Percentiles rank a stretch among this genome's conserved stretches.
These are phyloP conservation scores for Clarias pachynema DNA, from an alignment of 2,797 vertebrate genomes.

Conservation along the genomic window DNA sequence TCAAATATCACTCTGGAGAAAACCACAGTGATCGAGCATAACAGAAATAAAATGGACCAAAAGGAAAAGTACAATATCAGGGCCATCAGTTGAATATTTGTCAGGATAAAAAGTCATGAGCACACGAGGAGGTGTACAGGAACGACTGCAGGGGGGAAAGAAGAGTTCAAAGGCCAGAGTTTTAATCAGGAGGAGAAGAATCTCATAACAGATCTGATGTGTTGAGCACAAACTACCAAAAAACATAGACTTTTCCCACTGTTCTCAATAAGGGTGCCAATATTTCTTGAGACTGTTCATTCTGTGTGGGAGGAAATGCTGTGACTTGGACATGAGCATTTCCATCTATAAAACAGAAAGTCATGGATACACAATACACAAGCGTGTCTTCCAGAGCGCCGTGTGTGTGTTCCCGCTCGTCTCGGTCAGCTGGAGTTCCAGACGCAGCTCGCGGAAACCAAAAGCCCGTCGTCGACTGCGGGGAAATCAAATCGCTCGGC, in stretches of 20 bases:
- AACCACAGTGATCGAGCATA: background rate
- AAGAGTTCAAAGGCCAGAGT: background rate
- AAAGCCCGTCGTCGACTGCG: constrained; percentile 40
- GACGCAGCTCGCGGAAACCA: constrained; percentile 6
- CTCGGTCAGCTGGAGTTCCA: constrained; percentile 18
- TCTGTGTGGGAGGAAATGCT: background rate
- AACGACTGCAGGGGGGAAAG: background rate
- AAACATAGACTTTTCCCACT: background rate
- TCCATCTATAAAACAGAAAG: background rate
- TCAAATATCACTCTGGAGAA: background rate
- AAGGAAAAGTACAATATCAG: background rate
- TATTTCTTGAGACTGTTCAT: background rate
- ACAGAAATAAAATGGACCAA: background rate
- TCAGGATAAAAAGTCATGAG: background rate
- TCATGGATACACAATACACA: background rate
- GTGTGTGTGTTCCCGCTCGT: background rate
- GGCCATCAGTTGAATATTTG: background rate
- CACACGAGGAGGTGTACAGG: too few species aligned
- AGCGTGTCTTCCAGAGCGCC: background rate
- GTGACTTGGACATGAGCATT: background rate
- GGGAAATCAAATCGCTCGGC: constrained; percentile 48
- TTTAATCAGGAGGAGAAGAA: background rate
- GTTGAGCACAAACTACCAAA: background rate
- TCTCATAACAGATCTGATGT: background rate
- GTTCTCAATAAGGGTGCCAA: background rate